Evolutionary conservation across 1,140 invertebrate genomes (phyloP).

Genomic region (Drosophila jambulina): DNA sequence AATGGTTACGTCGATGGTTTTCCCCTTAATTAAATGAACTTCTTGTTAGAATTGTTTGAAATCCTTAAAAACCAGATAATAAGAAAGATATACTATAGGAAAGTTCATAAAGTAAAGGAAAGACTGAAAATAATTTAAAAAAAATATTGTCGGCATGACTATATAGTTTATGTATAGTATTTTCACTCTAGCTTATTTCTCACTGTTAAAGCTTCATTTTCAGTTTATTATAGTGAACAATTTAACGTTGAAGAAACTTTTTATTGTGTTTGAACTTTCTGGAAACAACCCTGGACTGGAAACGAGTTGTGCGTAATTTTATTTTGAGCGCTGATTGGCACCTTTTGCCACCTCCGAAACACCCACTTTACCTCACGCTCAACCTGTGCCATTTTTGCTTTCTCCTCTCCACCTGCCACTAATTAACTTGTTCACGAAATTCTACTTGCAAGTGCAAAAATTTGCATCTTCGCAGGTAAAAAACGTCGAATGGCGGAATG

Average conservation of each 20-base stretch:
- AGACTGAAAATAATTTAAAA: background rate
- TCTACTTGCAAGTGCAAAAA: slow-evolving; percentile 26
- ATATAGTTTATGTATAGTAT: background rate
- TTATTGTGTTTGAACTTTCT: slow-evolving; percentile 6
- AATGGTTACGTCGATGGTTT: slow-evolving; percentile 26
- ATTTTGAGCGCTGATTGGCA: slow-evolving; percentile 39
- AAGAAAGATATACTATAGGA: background rate
- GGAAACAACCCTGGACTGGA: background rate
- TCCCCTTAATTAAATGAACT: slow-evolving; percentile 49
- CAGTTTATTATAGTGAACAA: slow-evolving; percentile 7
- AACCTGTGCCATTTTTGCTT: slow-evolving; percentile 1
- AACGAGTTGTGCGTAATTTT: slow-evolving; percentile 31
- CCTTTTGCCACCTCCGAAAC: background rate
- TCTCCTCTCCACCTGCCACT: slow-evolving; percentile 7
- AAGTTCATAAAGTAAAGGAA: background rate
- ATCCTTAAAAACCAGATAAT: background rate
- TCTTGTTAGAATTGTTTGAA: background rate
- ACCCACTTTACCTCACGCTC: background rate
- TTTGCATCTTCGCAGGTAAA: slow-evolving; percentile 48
- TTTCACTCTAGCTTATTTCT: background rate
- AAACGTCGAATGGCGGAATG: slow-evolving; percentile 10
- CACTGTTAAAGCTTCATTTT: background rate
- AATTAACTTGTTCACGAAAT: slow-evolving; percentile 42
- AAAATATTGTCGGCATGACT: background rate
- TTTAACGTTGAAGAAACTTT: slow-evolving; percentile 10